Conservation (phyloP, 2,797 vertebrate species). For the Xenops minutus region DNA sequence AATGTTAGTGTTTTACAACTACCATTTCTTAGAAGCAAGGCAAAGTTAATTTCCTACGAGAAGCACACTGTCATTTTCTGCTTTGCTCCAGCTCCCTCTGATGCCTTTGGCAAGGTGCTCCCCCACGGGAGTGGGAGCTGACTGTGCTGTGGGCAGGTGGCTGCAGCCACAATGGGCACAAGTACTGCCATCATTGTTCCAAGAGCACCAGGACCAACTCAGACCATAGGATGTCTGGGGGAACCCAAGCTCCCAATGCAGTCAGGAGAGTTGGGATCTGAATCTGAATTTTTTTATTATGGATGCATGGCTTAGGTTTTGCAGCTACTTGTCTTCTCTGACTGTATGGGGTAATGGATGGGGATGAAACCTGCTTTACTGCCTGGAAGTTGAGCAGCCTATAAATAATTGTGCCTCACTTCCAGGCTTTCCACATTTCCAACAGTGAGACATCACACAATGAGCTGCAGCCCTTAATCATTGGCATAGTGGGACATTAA, state of each 20-base stretch:
- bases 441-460: not conserved
- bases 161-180: not conserved
- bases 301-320: not conserved
- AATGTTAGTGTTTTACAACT: not conserved
- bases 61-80: not conserved
- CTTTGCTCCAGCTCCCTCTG: not conserved
- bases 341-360: not conserved
- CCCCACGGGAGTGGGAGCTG: rapidly evolving
- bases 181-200: not conserved
- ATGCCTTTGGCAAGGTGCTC: not conserved
- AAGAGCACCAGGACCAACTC: not conserved
- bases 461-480: not conserved
- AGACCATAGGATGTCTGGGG: rapidly evolving
- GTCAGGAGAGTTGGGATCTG: not conserved
- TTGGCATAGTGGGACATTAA: not conserved
- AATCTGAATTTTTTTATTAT: not conserved
- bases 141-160: not conserved
- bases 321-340: not conserved
- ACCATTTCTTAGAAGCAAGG: not conserved
- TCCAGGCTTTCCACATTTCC: not conserved
- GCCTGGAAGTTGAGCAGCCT: not conserved
- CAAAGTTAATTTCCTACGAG: not conserved
- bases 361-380: not conserved
- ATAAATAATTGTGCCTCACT: not conserved
- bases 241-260: rapidly evolving